These are phyloP conservation scores for Cryptomyrus ogoouensis DNA, from an alignment of 2,113 vertebrate genomes.

Conservation along the genomic window DNA sequence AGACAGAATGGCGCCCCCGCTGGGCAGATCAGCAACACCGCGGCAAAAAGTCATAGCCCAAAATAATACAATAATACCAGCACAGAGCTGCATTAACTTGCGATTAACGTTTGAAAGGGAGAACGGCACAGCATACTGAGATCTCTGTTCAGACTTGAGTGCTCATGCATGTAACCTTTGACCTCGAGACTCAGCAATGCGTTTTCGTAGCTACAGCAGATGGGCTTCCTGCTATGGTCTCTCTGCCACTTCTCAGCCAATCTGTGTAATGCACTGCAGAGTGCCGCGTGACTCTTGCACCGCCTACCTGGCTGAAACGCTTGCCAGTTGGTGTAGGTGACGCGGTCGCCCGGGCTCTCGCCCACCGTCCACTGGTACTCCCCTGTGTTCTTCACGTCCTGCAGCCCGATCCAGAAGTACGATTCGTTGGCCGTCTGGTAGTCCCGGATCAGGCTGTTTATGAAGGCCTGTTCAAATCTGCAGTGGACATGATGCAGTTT, in stretches of 20 bases:
- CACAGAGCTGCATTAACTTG: not conserved
- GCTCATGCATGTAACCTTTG: not conserved
- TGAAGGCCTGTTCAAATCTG: constrained; percentile 92
- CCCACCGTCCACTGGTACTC: constrained; percentile 75
- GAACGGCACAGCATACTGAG: not conserved
- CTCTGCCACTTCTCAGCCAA: not conserved
- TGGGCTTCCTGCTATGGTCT: not conserved
- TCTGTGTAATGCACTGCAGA: not conserved
- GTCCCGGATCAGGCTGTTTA: constrained; percentile 76
- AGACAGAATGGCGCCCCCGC: not conserved
- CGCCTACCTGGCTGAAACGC: constrained; percentile 69
- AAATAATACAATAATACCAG: not conserved
- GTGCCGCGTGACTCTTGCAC: not conserved
- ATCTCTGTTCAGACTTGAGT: not conserved
- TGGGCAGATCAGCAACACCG: not conserved
- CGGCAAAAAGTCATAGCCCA: not conserved
- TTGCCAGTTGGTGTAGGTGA: constrained; percentile 83
- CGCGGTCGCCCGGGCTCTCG: constrained; percentile 40
- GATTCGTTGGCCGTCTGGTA: constrained; percentile 42
- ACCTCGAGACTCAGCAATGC: not conserved
- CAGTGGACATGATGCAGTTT: constrained; percentile 17
- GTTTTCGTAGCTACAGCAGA: not conserved
- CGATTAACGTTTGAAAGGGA: not conserved
- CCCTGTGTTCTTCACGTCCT: constrained; percentile 66
- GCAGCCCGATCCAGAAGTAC: constrained; percentile 84